Base-by-base conservation (phyloP, 2,888 invertebrate species). In the Charanyca ferruginea region DNA sequence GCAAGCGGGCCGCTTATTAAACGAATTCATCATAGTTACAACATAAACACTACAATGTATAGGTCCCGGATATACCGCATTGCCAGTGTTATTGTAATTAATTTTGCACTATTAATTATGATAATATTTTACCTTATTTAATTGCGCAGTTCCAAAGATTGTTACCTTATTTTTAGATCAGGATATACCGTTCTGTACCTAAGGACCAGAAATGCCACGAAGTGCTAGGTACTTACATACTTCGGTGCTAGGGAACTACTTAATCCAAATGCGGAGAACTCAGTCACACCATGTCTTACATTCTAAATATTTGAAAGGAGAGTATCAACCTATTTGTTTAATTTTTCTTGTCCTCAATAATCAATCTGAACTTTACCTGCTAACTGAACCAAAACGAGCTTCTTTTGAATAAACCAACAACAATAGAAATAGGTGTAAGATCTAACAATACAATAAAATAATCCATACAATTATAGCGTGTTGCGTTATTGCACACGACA, bases 11-110 rank as follows among this genome's bases (percentile, higher is more conserved):
- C 85, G 81, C 82, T 90, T 90, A 91, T 91, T 90, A 89, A 89
- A 91, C 86, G 83, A 87, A 90, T 91, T 86, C 85, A 90, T 90
- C 91, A 91, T 78, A 75, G 76, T 66, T 81, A 61, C 44, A 59
- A 57, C 63, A 65, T 73, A 74, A 77, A 60, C 79, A 64, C 45
- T 57, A 49, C 28, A 49, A 49, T 60, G 54, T 79, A 61, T 75
- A 79, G 52, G 55, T 63, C 35, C 49, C 28, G 44, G 44, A 53
- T 35, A 45, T 64, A 42, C 47, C n/a, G 28, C 35, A 38, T 35
- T 52, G 49, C 28, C 20, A 44, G 20, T 57, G 51, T 79, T 79
- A 62, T 79, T 67, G 51, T 62, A 47, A 76, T 76, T 59, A 76
- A 68, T 64, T 51, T 55, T 32, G 11, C 48, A 38, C 23, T 47